Evolutionary conservation across 2,113 vertebrate species (phyloP).

Genomic region (Bostrychus sinensis): DNA sequence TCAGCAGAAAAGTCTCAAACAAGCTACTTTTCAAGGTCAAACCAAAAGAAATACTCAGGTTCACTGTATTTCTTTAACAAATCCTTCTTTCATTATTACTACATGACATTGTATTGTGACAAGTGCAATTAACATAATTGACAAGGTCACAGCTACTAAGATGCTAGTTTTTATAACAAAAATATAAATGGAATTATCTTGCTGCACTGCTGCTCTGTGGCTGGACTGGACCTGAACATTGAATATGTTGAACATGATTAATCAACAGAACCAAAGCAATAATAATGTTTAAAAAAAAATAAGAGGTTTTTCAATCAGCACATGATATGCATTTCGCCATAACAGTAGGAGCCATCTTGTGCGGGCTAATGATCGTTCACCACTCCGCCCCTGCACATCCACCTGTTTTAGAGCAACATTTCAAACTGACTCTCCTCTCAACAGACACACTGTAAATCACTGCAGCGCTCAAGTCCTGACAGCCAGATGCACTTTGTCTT

Average conservation of each 20-base stretch:
- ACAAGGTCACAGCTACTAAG: too few relatives aligned
- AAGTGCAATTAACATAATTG: too few relatives aligned
- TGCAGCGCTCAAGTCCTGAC: constrained; percentile 29
- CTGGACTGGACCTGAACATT: too few relatives aligned
- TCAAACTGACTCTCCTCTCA: constrained; percentile 32
- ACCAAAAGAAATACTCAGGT: constrained; percentile 17
- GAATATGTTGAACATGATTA: background rate
- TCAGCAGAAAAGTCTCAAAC: constrained; percentile 87
- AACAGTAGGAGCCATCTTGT: background rate
- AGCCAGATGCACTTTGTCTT: constrained; percentile 40
- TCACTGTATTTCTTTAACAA: constrained; percentile 10
- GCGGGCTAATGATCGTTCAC: constrained; percentile 2
- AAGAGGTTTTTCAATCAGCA: background rate
- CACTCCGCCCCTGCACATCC: constrained; percentile 3
- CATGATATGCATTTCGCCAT: background rate
- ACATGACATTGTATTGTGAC: too few relatives aligned
- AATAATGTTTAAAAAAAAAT: background rate
- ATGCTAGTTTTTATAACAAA: too few relatives aligned
- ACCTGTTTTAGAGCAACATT: constrained; percentile 31
- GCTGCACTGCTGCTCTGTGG: too few relatives aligned
- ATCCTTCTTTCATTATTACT: background rate
- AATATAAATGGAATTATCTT: too few relatives aligned
- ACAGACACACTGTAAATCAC: constrained; percentile 46
- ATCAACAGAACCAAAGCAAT: background rate
- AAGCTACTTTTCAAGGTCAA: constrained; percentile 60